Evolutionary conservation across 2,888 invertebrate genomes (phyloP), one percentile per base, ranked within the genome.

Genomic region (Yponomeuta sedellus): DNA sequence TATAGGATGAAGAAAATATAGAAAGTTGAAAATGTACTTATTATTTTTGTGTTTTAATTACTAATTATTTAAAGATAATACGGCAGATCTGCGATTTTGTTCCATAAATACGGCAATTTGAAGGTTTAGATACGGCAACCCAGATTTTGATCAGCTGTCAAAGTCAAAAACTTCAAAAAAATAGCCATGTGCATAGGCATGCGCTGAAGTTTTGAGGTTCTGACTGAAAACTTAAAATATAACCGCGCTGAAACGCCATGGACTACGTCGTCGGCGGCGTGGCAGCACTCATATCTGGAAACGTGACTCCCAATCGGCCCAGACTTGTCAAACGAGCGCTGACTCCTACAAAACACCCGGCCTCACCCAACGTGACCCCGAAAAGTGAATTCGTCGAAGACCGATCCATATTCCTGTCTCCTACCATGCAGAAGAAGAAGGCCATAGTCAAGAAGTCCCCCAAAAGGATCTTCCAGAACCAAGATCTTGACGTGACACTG

Each of bases 231-330:
- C 61, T 34, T n/a, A n/a, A 20, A 12, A 22, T 8, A 61, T 34
- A 28, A 28, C 12, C 25, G 28, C 34, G n/a, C n/a, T n/a, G 34
- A n/a, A 61, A 61, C n/a, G 34, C 61, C 39, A 92, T 92, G 92
- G 91, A 92, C 80, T 92, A 92, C 77, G 85, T 92, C 40, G 80
- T 93, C 57, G 93, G 93, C 67, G 92, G 93, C 76, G 84, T 93
- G 67, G 92, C 93, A 68, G 93, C 92, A 69, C 78, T 93, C 71
- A 88, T 93, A 75, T 88, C 93, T 20, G 93, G 93, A 63, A 88
- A 90, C 69, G 91, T 91, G 56, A 92, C 93, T 1, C 91, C 92
- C 10, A 92, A 91, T 71, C 86, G 93, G 28, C 89, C 90, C 0
- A 92, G 87, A 77, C 77, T 91, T 11, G 65, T 80, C 1, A 83